Percentiles rank a stretch among this genome's conserved stretches.
Conservation (phyloP, 2,888 invertebrate genomes). For the Tryphoninae sp. region DNA sequence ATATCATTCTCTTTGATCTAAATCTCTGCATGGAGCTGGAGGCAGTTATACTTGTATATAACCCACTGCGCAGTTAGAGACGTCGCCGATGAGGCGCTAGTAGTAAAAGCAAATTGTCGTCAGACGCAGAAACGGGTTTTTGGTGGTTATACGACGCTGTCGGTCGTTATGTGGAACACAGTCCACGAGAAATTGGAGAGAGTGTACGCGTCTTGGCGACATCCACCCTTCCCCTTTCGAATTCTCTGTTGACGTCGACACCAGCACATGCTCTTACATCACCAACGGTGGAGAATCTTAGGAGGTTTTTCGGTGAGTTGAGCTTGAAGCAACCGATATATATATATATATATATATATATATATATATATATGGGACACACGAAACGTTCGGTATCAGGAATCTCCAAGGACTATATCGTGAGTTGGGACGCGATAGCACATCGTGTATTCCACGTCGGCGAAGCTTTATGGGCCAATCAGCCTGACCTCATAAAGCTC, state of each 20-base stretch:
- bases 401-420: conserved; percentile 4
- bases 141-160: not conserved
- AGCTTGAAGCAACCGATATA: conserved; percentile 13
- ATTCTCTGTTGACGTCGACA: conserved; percentile 22
- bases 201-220: conserved; percentile 24
- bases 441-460: conserved; percentile 26
- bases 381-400: not conserved
- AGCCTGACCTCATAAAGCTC: conserved; percentile 29
- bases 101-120: conserved; percentile 43
- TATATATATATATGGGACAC: not conserved
- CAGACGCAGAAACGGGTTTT: conserved; percentile 41
- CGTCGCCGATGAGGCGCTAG: not conserved
- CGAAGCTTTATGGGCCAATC: conserved; percentile 40
- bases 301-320: conserved; percentile 1
- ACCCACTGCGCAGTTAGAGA: not conserved
- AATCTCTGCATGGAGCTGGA: not conserved
- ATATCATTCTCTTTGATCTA: not conserved
- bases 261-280: conserved; percentile 13
- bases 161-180: not conserved
- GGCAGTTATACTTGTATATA: not conserved
- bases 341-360: not conserved
- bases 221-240: conserved; percentile 8
- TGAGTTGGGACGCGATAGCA: not conserved
- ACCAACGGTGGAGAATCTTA: conserved; percentile 2
- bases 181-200: conserved; percentile 29